Base-by-base conservation (phyloP, 1,140 invertebrate species). In the Propsilocerus akamusi region DNA sequence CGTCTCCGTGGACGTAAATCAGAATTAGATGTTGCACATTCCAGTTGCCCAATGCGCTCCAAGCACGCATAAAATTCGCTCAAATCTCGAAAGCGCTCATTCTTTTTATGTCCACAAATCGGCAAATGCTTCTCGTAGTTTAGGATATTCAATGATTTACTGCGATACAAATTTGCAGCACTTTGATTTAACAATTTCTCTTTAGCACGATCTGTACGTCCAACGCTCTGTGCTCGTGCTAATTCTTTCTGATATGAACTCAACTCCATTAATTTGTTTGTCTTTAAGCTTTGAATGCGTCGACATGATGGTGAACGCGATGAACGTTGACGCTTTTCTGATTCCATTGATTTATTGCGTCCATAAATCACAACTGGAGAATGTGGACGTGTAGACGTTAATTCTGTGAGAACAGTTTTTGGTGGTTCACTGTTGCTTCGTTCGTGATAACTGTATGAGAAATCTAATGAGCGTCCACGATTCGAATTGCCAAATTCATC, bases 51-150 rank as follows among this genome's bases (percentile, higher is more conserved):
- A 46, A 93, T 79, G 59, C 86, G 75, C 65, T 93, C 90, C 28
- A 95, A 70, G 54, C 81, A 87, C 25, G 78, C 71, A 62, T 92
- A 95, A 61, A 93, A 86, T 41, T 83, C 79, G 60, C 86, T 81
- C 5, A 96, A 68, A 52, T 90, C 86, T 51, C 80, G 77, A 65
- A 95, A 95, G 47, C 82, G 75, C 51, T 82, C 79, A 37, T 73
- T 74, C 55, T 76, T 76, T 1, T 76, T 77, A 60, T 87, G 81
- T 51, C 30, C 63, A 57, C 50, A 72, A 37, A 55, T 61, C 12
- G 59, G 59, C 34, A 58, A 59, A 49, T 64, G 62, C 6, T 59
- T 54, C 34, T 65, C 62, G 48, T 57, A 49, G 14, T 41, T 41
- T 41, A 41, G 11, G 32, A 58, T 46, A 12, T 57, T 59, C 32